Evolutionary conservation across 2,888 invertebrate species (phyloP), one percentile per base, ranked within the genome.

Genomic region (Calephelis perditalis): DNA sequence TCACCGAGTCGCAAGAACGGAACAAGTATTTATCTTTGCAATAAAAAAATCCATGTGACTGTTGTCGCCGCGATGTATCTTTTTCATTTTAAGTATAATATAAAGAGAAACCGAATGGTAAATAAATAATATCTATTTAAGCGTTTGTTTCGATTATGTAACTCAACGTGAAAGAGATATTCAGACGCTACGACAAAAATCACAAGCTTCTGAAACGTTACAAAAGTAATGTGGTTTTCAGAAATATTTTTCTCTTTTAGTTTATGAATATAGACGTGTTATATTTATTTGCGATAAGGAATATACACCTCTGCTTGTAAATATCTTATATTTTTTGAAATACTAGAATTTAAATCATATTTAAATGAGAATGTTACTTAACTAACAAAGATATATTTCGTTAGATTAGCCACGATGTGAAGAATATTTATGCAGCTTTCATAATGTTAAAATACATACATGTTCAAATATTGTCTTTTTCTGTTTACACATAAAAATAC

Each of bases 1-100:
- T 89, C 89, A 0, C 88, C 90, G 0, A 86, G 80, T 73, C 74
- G 89, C 71, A 89, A 86, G 74, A 90, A 90, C 69, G 90, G 90
- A 76, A 90, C 86, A 72, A 88, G 88, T 88, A 81, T 66, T 72
- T 66, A 35, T 58, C 26, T 10, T 9, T 49, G 40, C 40, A 40
- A 1, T 40, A 5, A 40, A 40, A 6, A 40, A 40, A 40, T 40
- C 8, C 5, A 40, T 40, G 8, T 8, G 8, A 40, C 40, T 40
- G 40, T 40, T 40, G 40, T 40, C 40, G 40, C 8, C 40, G 40
- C 40, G 40, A 40, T 40, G 40, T 40, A 40, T 40, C 40, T 40
- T 8, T 40, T 40, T 40, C 40, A 40, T 40, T 6, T 40, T 5
- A 40, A 40, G 5, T 40, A 8, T 5, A 1, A 7, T 40, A 8